A percentile compares a stretch with the other conserved stretches of the same genome.
Evolutionary conservation across 2,113 vertebrate genomes (phyloP).

Genomic region (Corydoras maculifer): DNA sequence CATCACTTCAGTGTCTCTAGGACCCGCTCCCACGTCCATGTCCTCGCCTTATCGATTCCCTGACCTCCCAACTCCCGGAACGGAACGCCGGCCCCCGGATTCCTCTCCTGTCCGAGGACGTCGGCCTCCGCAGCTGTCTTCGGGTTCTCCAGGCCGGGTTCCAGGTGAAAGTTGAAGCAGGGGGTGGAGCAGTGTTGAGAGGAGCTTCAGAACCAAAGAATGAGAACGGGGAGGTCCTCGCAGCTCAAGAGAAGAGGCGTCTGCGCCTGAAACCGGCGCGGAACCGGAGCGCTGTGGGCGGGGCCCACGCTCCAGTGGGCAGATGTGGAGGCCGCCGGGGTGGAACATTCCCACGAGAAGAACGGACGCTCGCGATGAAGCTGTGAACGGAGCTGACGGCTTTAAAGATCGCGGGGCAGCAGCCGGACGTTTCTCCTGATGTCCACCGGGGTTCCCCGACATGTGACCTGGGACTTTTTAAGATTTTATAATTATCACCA

Average conservation of each 20-base stretch:
- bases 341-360: slow-evolving; percentile 5
- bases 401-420: too few species aligned
- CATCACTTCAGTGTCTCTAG: not conserved
- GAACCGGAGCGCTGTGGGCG: not conserved
- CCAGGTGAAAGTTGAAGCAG: slow-evolving; percentile 44
- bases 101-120: too few species aligned
- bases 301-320: slow-evolving; percentile 5
- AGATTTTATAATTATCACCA: too few species aligned
- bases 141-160: slow-evolving; percentile 46
- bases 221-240: not conserved
- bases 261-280: slow-evolving; percentile 24
- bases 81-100: too few species aligned
- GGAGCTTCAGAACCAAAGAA: slow-evolving; percentile 18
- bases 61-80: not conserved
- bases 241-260: slow-evolving; percentile 14
- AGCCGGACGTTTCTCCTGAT: too few species aligned
- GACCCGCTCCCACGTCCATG: not conserved
- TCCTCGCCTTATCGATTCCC: not conserved
- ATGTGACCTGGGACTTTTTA: too few species aligned
- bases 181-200: not conserved
- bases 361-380: too few species aligned
- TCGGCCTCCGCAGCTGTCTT: not conserved
- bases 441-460: too few species aligned
- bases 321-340: slow-evolving; percentile 21
- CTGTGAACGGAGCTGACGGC: too few species aligned